Evolutionary conservation across 2,113 vertebrate genomes (phyloP), one percentile per base, ranked within the genome.

Genomic region (Microcebus jonahi): DNA sequence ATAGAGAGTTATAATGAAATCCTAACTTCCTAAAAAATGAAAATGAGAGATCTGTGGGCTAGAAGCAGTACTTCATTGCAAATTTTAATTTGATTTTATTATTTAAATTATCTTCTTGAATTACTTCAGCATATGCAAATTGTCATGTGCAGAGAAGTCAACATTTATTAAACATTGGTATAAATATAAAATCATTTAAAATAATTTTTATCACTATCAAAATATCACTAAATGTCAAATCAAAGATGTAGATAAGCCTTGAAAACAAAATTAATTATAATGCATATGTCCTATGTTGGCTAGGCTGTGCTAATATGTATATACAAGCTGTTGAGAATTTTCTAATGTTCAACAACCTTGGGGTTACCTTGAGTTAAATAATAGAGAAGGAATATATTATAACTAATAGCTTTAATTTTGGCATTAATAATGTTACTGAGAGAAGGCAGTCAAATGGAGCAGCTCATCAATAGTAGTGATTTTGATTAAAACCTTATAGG

Each of bases 181-280:
- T 89, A 87, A 89, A 75, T 57, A 50, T 73, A 91, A 94, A 91
- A 48, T 45, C n/a, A 89, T 93, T 86, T 17, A 15, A 79, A 93
- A 76, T 42, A 42, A 75, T 81, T 87, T 95, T 90, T 3, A 68
- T 90, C 59, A 65, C 29, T 45, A 23, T 76, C 71, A 76, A 95
- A 95, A 68, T 94, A 84, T 86, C n/a, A 88, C 53, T 90, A 93
- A 89, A 71, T 95, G 2, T 71, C 77, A 97, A 15, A 95, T 88
- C 59, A 95, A 92, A 90, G 39, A 88, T 65, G 10, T 65, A 84
- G 71, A 81, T 25, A n/a, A 95, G 13, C 1, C 82, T 88, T 88
- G 23, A 94, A 76, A 92, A 67, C 86, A 36, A 75, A 89, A 73
- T 89, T 59, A 77, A 73, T 95, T 81, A 23, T 65, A 83, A 25